Evolutionary conservation across 2,113 vertebrate genomes (phyloP).

Genomic region (Zapornia atra): DNA sequence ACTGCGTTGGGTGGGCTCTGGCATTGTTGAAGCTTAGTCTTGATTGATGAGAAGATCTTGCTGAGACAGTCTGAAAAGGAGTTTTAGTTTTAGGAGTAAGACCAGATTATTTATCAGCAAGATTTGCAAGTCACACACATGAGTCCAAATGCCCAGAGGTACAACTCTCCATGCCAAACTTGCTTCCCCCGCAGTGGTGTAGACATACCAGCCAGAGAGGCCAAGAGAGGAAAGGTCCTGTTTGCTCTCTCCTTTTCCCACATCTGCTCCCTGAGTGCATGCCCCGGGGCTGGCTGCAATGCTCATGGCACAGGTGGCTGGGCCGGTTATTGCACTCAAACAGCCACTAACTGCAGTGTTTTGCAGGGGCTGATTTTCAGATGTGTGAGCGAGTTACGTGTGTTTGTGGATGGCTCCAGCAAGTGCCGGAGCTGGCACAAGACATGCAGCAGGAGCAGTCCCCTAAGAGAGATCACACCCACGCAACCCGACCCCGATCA

Average conservation of each 20-base stretch:
- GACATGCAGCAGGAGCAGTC: not conserved
- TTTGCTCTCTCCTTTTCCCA: constrained; percentile 39
- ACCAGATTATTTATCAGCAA: not conserved
- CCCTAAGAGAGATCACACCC: not conserved
- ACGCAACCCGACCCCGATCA: accelerated
- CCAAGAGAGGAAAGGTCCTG: not conserved
- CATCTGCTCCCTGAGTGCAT: accelerated
- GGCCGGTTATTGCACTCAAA: not conserved
- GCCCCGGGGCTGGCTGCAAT: not conserved
- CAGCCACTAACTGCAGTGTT: not conserved
- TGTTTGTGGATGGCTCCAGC: not conserved
- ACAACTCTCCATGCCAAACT: not conserved
- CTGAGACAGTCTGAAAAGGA: not conserved
- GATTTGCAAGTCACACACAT: not conserved
- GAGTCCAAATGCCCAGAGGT: not conserved
- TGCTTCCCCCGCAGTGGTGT: not conserved
- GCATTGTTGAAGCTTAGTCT: not conserved
- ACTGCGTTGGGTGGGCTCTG: not conserved
- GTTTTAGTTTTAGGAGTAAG: not conserved
- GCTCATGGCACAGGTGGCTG: not conserved
- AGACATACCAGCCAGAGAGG: not conserved
- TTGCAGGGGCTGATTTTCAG: not conserved
- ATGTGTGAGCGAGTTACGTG: not conserved
- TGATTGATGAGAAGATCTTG: not conserved
- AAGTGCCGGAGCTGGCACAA: not conserved